Conservation (phyloP, 2,888 invertebrate genomes). For the Chamaedrilus cognettii region DNA sequence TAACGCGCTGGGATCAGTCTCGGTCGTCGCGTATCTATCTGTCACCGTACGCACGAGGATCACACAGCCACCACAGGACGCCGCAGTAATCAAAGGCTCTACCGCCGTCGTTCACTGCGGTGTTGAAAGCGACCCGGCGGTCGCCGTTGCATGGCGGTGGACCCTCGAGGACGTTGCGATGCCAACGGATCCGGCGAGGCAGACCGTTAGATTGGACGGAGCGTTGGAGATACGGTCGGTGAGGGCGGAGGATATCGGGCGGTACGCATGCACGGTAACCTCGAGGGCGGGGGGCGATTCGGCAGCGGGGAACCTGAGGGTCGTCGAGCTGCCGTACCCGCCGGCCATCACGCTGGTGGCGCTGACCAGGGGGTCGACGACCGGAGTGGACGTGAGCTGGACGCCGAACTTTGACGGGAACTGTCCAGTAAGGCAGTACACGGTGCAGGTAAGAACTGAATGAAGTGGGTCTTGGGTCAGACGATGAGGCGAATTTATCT, state of each 20-base stretch:
- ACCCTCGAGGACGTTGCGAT: constrained; percentile 30
- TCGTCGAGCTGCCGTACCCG: constrained; percentile 94
- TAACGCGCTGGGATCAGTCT: constrained; percentile 86
- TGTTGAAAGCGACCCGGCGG: constrained; percentile 84
- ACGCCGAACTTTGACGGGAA: constrained; percentile 97
- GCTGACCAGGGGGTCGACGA: constrained; percentile 74
- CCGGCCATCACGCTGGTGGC: constrained; percentile 86
- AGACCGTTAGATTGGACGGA: constrained; percentile 66
- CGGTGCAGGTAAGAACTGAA: no score
- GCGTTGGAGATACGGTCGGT: constrained; percentile 74
- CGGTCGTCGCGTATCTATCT: constrained; percentile 78
- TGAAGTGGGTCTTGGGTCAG: no score
- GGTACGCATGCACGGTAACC: constrained; percentile 87
- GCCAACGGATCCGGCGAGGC: constrained; percentile 29
- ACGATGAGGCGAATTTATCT: no score
- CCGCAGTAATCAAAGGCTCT: constrained; percentile 85
- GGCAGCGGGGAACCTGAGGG: constrained; percentile 77
- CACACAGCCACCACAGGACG: constrained; percentile 89
- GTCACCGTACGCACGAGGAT: constrained; percentile 91
- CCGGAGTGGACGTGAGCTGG: constrained; percentile 92
- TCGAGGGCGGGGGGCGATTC: constrained; percentile 91
- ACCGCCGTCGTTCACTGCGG: constrained; percentile 93
- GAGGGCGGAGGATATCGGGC: constrained; percentile 76
- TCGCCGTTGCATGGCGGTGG: constrained; percentile 49
- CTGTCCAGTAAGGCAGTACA: constrained; percentile 89